Conservation (phyloP, 2,888 invertebrate species). For the Hecatera dysodea region DNA sequence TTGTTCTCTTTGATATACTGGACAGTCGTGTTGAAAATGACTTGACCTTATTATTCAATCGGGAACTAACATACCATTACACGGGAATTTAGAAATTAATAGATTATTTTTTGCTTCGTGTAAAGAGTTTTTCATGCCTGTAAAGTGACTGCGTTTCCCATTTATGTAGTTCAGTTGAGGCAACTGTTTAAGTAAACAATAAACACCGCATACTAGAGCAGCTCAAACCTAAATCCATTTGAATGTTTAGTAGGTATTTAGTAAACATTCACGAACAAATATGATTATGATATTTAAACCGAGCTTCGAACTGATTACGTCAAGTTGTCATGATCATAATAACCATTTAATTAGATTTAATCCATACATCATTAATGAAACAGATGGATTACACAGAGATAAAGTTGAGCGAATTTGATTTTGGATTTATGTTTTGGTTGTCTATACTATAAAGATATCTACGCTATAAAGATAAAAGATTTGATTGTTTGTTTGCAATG, state of each 20-base stretch:
- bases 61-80: no score
- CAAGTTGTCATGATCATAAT: constrained; percentile 37
- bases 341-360: constrained; percentile 38
- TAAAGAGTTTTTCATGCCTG: no score
- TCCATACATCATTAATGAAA: constrained; percentile 36
- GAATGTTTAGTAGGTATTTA: constrained; percentile 26
- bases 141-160: no score
- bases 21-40: no score
- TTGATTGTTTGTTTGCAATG: no score
- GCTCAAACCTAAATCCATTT: constrained; percentile 11
- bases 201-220: not conserved
- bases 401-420: constrained; percentile 7
- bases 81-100: no score
- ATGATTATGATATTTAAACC: constrained; percentile 8
- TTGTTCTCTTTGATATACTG: no score
- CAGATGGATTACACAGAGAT: constrained; percentile 11
- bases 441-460: no score
- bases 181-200: not conserved
- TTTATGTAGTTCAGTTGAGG: not conserved
- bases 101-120: no score
- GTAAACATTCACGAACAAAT: constrained; percentile 7
- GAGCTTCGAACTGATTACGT: constrained; percentile 14
- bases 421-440: constrained; percentile 1
- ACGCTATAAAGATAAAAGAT: no score
- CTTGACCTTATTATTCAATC: no score